Evolutionary conservation across 2,888 invertebrate species (phyloP).

Genomic region (Chloromyia formosa): DNA sequence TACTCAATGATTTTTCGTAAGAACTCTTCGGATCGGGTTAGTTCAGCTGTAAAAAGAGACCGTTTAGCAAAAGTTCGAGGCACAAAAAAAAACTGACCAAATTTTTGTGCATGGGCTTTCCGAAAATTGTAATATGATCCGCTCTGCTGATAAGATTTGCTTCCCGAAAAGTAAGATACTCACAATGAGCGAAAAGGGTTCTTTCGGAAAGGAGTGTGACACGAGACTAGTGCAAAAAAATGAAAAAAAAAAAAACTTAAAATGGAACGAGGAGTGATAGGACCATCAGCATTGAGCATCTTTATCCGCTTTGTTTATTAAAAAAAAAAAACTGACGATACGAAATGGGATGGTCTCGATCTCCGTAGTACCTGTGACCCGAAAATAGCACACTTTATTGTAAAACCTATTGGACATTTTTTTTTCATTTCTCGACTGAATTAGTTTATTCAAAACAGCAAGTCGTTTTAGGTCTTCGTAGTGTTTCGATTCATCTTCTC

Average conservation of each 20-base stretch:
- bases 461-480: neutral
- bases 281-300: slow-evolving; percentile 26
- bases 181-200: too few relatives aligned
- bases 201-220: neutral
- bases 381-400: too few relatives aligned
- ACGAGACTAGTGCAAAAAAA: neutral
- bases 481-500: neutral
- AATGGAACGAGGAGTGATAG: slow-evolving; percentile 8
- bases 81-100: neutral
- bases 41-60: slow-evolving; percentile 34
- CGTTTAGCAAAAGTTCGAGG: slow-evolving; percentile 15
- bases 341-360: too few relatives aligned
- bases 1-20: slow-evolving; percentile 22
- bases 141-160: slow-evolving; percentile 30
- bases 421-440: slow-evolving; percentile 10
- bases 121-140: slow-evolving; percentile 31
- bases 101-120: slow-evolving; percentile 14
- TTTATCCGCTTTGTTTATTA: neutral
- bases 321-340: neutral
- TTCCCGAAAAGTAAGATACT: neutral
- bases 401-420: neutral
- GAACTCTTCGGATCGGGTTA: slow-evolving; percentile 20
- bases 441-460: slow-evolving; percentile 17
- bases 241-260: neutral
- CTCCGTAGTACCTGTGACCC: too few relatives aligned